Conservation (phyloP, 2,113 vertebrate species). For the Boleophthalmus pectinirostris region DNA sequence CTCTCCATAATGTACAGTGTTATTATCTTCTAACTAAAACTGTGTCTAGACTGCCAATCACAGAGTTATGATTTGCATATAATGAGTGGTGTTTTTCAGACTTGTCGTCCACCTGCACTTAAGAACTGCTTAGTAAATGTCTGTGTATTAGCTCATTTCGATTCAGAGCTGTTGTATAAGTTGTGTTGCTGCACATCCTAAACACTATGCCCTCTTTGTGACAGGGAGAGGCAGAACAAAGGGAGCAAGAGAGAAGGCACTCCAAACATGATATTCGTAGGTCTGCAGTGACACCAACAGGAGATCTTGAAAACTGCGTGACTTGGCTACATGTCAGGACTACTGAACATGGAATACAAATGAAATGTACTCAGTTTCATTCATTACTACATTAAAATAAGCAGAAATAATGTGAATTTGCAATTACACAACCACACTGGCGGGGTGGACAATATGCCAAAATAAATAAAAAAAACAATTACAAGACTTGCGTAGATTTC, state of each 20-base stretch:
- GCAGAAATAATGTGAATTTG: not conserved
- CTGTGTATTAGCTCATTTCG: conserved; percentile 10
- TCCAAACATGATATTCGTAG: conserved; percentile 21
- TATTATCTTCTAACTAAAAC: conserved; percentile 16
- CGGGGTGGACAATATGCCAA: too few species aligned
- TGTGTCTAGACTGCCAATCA: conserved; percentile 8
- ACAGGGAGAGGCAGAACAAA: conserved; percentile 24
- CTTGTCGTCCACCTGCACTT: not conserved
- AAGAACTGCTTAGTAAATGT: not conserved
- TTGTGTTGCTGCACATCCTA: conserved; percentile 21
- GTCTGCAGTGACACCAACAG: conserved; percentile 60
- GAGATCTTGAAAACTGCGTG: conserved; percentile 15
- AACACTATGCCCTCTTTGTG: not conserved
- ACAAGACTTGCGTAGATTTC: too few species aligned
- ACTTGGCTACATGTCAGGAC: not conserved
- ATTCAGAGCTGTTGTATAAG: conserved; percentile 6
- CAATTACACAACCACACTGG: not conserved
- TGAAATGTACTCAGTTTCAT: not conserved
- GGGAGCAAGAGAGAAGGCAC: not conserved
- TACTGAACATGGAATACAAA: not conserved
- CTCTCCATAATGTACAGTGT: conserved; percentile 1
- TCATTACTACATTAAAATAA: not conserved
- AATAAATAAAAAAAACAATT: too few species aligned
- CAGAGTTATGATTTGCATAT: conserved; percentile 13
- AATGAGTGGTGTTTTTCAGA: not conserved